Percentiles rank a stretch among this genome's conserved stretches.
Evolutionary conservation across 2,113 vertebrate genomes (phyloP).

Genomic region (Caretta caretta): DNA sequence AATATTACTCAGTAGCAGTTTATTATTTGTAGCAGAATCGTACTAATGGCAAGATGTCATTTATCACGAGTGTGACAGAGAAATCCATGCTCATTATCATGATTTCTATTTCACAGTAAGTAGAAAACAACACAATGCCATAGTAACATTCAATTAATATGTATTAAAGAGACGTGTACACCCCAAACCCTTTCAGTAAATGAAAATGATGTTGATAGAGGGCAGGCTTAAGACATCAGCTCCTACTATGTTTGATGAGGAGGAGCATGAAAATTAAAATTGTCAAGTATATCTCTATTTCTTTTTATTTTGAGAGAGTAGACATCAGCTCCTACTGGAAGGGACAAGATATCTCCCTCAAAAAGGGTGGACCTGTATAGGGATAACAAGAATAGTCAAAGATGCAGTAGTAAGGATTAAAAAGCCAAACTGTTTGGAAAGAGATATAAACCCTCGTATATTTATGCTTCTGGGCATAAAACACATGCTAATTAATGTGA

Average conservation of each 20-base stretch:
- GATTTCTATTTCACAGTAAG: neutral
- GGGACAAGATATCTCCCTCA: neutral
- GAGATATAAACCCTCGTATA: neutral
- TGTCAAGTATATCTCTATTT: accelerated
- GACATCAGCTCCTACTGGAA: neutral
- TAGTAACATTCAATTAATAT: neutral
- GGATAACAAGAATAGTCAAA: neutral
- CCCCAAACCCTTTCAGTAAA: neutral
- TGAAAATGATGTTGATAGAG: neutral
- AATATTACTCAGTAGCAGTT: neutral
- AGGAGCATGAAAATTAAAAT: neutral
- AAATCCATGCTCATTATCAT: neutral
- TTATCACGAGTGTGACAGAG: neutral
- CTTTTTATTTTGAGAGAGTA: neutral
- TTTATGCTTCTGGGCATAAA: neutral
- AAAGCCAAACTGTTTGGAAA: neutral
- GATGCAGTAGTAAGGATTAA: neutral
- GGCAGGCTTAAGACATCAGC: neutral
- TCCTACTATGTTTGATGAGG: neutral
- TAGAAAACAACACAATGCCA: neutral
- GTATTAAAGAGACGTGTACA: neutral
- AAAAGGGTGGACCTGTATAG: neutral
- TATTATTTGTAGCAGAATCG: neutral
- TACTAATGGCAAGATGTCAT: neutral
- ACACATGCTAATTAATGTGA: neutral